These are phyloP conservation scores for Porites australiensis DNA, from an alignment of 64 coral and sea anemone genomes.

Conservation along the genomic window DNA sequence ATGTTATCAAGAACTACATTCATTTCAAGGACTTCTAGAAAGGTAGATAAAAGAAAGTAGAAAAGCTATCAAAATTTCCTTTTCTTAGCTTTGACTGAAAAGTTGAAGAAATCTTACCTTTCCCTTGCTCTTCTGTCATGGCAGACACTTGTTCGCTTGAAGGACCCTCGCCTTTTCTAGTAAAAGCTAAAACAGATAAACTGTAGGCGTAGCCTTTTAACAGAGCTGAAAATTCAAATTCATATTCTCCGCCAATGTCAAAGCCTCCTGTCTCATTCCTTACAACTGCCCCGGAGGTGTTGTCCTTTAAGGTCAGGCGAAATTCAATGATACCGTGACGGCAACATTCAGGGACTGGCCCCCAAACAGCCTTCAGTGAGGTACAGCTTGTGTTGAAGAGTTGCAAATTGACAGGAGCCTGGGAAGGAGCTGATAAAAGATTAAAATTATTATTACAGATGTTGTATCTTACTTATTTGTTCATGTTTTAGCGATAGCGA, in stretches of 20 bases:
- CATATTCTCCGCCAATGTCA: background rate
- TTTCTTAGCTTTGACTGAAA: no score
- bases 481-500: no score
- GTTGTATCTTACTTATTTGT: no score
- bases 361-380: slow-evolving; percentile 55
- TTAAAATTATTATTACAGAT: no score
- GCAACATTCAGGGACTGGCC: slow-evolving; percentile 30
- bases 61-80: no score
- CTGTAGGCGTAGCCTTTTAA: slow-evolving; percentile 53
- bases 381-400: slow-evolving; percentile 68
- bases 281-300: background rate
- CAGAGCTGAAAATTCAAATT: slow-evolving; percentile 16
- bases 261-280: background rate
- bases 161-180: slow-evolving; percentile 60
- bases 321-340: slow-evolving; percentile 64
- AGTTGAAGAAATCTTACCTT: background rate
- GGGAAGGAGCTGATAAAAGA: slow-evolving; percentile 47
- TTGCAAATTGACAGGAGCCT: slow-evolving; percentile 34
- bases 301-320: slow-evolving; percentile 31
- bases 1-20: no score
- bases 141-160: background rate
- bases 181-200: slow-evolving; percentile 60
- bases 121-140: slow-evolving; percentile 75
- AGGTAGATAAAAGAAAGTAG: no score
- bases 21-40: no score